Evolutionary conservation across 2,888 invertebrate species (phyloP).

Genomic region (Drosophila lacicola): DNA sequence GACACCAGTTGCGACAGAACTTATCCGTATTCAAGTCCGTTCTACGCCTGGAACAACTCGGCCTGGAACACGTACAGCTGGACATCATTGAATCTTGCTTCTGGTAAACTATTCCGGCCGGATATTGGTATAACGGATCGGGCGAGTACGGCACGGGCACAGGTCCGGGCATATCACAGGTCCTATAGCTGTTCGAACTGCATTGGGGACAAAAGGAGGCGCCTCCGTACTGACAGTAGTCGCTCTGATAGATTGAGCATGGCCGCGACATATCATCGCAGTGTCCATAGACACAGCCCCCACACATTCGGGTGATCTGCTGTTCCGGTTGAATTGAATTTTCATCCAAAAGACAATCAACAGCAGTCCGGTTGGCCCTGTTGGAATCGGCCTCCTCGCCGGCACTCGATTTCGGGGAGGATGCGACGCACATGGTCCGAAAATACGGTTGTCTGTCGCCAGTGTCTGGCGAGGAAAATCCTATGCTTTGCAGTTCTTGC

Average conservation of each 20-base stretch:
- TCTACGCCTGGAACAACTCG: not conserved
- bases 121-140: constrained; percentile 10
- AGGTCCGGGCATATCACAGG: not conserved
- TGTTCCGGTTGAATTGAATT: not conserved
- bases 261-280: not conserved
- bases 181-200: not conserved
- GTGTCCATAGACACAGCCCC: constrained; percentile 21
- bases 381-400: not conserved
- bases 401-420: not conserved
- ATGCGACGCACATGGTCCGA: constrained; percentile 9
- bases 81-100: not conserved
- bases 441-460: not conserved
- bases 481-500: not conserved
- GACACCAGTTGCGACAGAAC: not conserved
- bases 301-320: constrained; percentile 8
- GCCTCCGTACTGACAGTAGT: constrained; percentile 5
- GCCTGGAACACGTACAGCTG: not conserved
- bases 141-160: not conserved
- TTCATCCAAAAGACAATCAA: not conserved
- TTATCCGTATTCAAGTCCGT: constrained; percentile 46
- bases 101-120: not conserved
- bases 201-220: not conserved
- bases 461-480: not conserved
- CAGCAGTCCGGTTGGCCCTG: not conserved
- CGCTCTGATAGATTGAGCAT: constrained; percentile 21